Base-by-base conservation (phyloP, 2,888 invertebrate genomes). In the Drosophila multiciliata region DNA sequence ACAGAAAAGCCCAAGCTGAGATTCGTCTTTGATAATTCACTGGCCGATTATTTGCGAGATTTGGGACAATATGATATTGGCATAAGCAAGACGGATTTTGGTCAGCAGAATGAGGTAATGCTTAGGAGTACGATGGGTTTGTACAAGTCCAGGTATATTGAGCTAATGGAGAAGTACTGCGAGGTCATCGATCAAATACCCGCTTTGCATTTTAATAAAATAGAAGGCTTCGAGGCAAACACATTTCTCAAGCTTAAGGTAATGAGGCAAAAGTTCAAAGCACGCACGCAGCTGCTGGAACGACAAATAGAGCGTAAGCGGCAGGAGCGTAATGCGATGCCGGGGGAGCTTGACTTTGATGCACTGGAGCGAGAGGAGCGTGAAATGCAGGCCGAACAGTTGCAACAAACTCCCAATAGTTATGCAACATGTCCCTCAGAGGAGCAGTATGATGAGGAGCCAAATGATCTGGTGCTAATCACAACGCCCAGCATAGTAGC, bases 131-230 rank as follows among this genome's bases (percentile, higher is more conserved):
- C 85, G n/a, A 78, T 91, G 0, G 65, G 71, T 1, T 84, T 90
- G 49, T 91, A 94, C 63, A 95, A 94, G 91, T 92, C 93, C 60
- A 93, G 95, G 73, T 95, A 96, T 76, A 93, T 94, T 74, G 94
- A 95, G 82, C 89, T 96, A 45, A 91, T 96, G 83, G 95, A 96
- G 83, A 96, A 95, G 92, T 94, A 95, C 82, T 94, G 94, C 73
- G 92, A 92, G 29, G 95, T 95, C 0, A 94, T 96, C 76, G 95
- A 95, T 79, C 94, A 94, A 92, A 95, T 96, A 80, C 96, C 96
- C 1, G 92, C 94, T 17, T 93, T 94, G 73, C 94, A 95, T 48
- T 94, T 95, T 75, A 94, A 94, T 78, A 94, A 94, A 74, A 94
- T 96, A 61, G 95, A 95, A 3, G 95, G 95, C 0, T 96, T 95